A percentile compares a stretch with the other conserved stretches of the same genome.
Evolutionary conservation across 2,797 vertebrate species (phyloP).

Genomic region (Gila robusta): DNA sequence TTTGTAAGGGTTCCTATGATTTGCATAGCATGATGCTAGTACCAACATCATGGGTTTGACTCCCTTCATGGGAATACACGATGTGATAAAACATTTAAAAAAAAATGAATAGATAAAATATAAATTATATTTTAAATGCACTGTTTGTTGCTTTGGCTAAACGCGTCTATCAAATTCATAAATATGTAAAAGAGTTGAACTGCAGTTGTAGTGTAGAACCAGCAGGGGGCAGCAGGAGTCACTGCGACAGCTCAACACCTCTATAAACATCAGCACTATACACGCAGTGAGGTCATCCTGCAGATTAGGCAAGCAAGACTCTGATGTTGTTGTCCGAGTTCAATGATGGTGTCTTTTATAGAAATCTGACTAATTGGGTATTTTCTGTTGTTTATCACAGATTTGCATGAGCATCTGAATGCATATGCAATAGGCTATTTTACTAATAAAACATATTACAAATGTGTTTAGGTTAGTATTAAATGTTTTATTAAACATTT

Average conservation of each 20-base stretch:
- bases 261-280: slow-evolving; percentile 35
- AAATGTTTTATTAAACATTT: not conserved
- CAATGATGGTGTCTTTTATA: not conserved
- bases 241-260: slow-evolving; percentile 39
- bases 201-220: slow-evolving; percentile 21
- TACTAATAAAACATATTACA: not conserved
- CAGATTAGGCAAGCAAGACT: slow-evolving; percentile 25
- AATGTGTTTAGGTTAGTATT: not conserved
- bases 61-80: not conserved
- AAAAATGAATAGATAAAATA: not conserved
- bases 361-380: not conserved
- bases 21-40: not conserved
- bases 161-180: not conserved
- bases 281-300: slow-evolving; percentile 46
- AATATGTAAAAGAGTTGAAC: not conserved
- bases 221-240: slow-evolving; percentile 46
- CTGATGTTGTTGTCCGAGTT: not conserved
- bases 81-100: not conserved
- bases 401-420: not conserved
- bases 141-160: not conserved
- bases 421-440: not conserved
- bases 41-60: not conserved
- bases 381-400: not conserved
- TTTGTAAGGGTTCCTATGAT: not conserved
- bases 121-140: not conserved